phyloP scores from a whole-genome alignment of 2,113 vertebrate genomes.

The Zeus faber region DNA sequence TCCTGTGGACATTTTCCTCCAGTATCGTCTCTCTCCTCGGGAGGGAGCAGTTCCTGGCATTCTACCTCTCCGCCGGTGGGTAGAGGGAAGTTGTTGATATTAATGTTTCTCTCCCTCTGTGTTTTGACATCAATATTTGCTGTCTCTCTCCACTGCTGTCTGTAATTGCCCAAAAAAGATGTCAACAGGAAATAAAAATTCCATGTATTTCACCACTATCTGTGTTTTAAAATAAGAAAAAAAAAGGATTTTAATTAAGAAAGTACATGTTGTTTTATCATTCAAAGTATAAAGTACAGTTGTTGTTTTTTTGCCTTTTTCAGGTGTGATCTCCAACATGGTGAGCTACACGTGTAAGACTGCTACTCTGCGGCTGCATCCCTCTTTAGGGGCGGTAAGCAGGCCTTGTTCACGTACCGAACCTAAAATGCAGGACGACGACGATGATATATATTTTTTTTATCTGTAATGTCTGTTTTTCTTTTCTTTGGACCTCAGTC shows the following conservation, averaged over 20 bases:
- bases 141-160: too few species aligned
- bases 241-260: background rate
- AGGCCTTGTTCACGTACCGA: background rate
- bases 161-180: too few species aligned
- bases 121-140: too few species aligned
- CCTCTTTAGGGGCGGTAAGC: conserved; percentile 93
- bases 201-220: too few species aligned
- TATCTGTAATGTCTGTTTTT: too few species aligned
- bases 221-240: too few species aligned
- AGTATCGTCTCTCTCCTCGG: conserved; percentile 90
- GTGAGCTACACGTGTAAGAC: conserved; percentile 86
- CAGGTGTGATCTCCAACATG: conserved; percentile 89
- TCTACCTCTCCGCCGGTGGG: conserved; percentile 92
- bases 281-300: background rate
- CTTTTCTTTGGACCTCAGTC: conserved; percentile 75
- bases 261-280: background rate
- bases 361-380: conserved; percentile 71
- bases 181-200: too few species aligned
- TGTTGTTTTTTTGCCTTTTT: conserved; percentile 3
- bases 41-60: conserved; percentile 90
- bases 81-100: too few species aligned
- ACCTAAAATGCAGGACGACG: too few species aligned
- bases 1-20: conserved; percentile 94
- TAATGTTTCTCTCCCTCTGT: too few species aligned
- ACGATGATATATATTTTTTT: too few species aligned